A percentile compares a stretch with the other conserved stretches of the same genome.
Conservation (phyloP, 2,113 vertebrate species). For the Anolis sagrei region DNA sequence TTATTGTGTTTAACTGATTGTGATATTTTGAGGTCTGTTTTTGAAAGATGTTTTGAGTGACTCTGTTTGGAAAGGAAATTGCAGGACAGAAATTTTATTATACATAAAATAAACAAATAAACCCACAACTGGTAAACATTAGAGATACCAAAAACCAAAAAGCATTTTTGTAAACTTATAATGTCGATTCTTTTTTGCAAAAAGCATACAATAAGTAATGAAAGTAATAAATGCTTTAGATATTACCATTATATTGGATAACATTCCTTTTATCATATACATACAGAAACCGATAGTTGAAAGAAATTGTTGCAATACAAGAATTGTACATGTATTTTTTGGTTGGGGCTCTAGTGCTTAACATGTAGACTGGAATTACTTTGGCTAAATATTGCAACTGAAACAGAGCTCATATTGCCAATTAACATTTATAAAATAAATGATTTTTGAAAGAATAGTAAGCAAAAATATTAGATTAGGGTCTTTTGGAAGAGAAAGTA, state of each 20-base stretch:
- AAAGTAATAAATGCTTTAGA: no score
- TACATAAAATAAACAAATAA: background rate
- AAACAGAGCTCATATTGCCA: background rate
- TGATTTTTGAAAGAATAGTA: background rate
- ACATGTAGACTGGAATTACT: background rate
- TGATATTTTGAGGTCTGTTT: background rate
- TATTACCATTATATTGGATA: no score
- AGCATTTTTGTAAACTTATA: no score
- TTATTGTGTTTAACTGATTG: background rate
- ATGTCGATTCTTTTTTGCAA: no score
- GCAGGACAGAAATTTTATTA: background rate
- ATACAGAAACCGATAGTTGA: no score
- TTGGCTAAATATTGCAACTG: background rate
- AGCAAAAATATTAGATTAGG: background rate
- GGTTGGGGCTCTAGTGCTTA: background rate
- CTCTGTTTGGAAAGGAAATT: background rate
- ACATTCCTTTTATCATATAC: no score
- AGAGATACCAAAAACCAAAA: background rate
- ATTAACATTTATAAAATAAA: no score
- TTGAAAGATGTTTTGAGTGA: background rate
- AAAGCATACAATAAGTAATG: no score
- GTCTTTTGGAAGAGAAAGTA: background rate
- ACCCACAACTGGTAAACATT: background rate
- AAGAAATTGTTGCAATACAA: no score
- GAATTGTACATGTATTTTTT: background rate